phyloP scores from a whole-genome alignment of 1,140 invertebrate species.

The Drosophila chauvacae region DNA sequence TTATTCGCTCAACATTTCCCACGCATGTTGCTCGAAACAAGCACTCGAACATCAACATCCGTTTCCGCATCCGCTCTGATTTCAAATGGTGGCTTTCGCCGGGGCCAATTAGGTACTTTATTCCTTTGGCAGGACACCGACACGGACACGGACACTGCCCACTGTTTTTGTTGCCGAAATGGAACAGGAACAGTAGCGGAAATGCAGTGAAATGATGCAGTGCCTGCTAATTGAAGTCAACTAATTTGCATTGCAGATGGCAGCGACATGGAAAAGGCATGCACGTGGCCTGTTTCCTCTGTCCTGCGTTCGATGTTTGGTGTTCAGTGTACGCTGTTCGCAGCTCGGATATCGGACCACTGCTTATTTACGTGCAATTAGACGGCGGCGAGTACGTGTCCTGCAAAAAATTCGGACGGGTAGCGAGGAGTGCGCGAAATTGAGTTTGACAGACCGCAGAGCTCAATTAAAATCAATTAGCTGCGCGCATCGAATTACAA shows the following conservation, averaged over 20 bases:
- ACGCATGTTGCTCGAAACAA: slow-evolving; percentile 25
- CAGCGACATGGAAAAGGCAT: slow-evolving; percentile 46
- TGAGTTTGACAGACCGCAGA: slow-evolving; percentile 58
- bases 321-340: slow-evolving; percentile 2
- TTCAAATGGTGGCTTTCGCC: slow-evolving; percentile 1
- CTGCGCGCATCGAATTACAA: slow-evolving; percentile 64
- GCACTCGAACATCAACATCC: slow-evolving; percentile 15
- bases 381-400: slow-evolving; percentile 39
- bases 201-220: slow-evolving; percentile 51
- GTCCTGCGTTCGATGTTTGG: slow-evolving; percentile 1
- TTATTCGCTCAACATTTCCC: slow-evolving; percentile 24
- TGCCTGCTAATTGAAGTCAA: slow-evolving; percentile 60
- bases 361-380: slow-evolving; percentile 63
- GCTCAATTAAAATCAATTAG: slow-evolving; percentile 70
- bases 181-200: slow-evolving; percentile 16
- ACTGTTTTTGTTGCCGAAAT: slow-evolving; percentile 21
- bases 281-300: slow-evolving; percentile 12
- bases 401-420: slow-evolving; percentile 10
- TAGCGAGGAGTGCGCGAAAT: slow-evolving; percentile 35
- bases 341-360: slow-evolving; percentile 16
- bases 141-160: slow-evolving; percentile 25
- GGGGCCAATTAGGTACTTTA: slow-evolving; percentile 27
- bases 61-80: slow-evolving; percentile 17
- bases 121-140: slow-evolving; percentile 25
- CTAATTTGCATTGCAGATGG: slow-evolving; percentile 61